A percentile compares a stretch with the other conserved stretches of the same genome.
Evolutionary conservation across 2,888 invertebrate species (phyloP).

Genomic region (Chrysina gloriosa): DNA sequence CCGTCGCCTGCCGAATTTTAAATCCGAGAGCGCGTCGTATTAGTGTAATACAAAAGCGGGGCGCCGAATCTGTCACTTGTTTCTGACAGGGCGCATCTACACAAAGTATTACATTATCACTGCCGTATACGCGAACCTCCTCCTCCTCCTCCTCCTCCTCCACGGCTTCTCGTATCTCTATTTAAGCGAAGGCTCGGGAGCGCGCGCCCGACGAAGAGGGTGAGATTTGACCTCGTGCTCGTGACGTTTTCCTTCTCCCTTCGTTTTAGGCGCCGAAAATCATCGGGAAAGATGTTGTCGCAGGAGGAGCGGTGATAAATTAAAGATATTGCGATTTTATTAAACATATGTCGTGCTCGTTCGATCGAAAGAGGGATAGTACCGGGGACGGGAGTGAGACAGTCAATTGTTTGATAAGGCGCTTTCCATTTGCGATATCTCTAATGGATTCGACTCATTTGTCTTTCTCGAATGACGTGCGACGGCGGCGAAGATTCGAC

Average conservation of each 20-base stretch:
- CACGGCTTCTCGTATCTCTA: not conserved
- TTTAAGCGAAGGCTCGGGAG: too few relatives aligned
- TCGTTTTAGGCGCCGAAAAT: too few relatives aligned
- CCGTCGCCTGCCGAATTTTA: conserved; percentile 55
- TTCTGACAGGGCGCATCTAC: conserved; percentile 47
- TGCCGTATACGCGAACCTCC: not conserved
- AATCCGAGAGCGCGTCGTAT: conserved; percentile 47
- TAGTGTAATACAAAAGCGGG: conserved; percentile 43
- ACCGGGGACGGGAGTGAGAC: too few relatives aligned
- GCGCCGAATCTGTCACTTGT: conserved; percentile 45
- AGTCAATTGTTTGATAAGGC: conserved; percentile 37
- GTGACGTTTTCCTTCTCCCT: too few relatives aligned
- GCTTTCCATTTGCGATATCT: conserved; percentile 49
- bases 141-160: not conserved
- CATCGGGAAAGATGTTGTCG: conserved; percentile 44
- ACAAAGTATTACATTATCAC: conserved; percentile 29
- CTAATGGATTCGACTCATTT: conserved; percentile 51
- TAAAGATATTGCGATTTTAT: conserved; percentile 51
- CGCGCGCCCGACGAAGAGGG: too few relatives aligned
- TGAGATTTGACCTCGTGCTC: too few relatives aligned
- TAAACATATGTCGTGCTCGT: conserved; percentile 53
- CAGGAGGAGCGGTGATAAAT: conserved; percentile 49
- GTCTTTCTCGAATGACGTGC: conserved; percentile 8
- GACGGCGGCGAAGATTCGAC: not conserved
- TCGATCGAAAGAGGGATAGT: too few relatives aligned